Conservation (phyloP, 2,888 invertebrate species). For the Polydrusus pterygomalis region DNA sequence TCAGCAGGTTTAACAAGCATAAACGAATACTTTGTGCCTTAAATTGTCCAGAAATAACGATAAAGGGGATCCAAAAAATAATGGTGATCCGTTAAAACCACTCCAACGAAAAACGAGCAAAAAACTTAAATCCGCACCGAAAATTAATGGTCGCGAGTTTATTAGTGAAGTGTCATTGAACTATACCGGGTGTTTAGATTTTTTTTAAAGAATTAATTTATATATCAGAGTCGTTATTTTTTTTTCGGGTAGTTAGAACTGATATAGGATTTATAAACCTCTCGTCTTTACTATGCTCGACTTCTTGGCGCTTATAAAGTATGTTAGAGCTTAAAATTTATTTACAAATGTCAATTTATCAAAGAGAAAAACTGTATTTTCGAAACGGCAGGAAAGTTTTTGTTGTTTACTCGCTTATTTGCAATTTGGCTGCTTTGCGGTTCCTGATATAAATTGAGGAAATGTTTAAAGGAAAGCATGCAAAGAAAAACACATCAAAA, state of each 20-base stretch:
- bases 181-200: background rate
- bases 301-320: too few species aligned
- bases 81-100: slow-evolving; percentile 20
- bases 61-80: slow-evolving; percentile 11
- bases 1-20: slow-evolving; percentile 1
- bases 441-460: slow-evolving; percentile 1
- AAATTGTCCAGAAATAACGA: slow-evolving; percentile 12
- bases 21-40: slow-evolving; percentile 8
- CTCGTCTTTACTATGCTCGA: too few species aligned
- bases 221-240: too few species aligned
- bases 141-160: slow-evolving; percentile 7
- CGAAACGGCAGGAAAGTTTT: background rate
- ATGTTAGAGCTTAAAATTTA: background rate
- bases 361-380: background rate
- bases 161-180: slow-evolving; percentile 1
- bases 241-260: too few species aligned
- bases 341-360: background rate
- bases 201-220: too few species aligned
- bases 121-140: background rate
- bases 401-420: slow-evolving; percentile 4
- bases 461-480: background rate
- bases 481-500: background rate
- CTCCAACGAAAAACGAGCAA: slow-evolving; percentile 5
- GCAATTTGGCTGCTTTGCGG: background rate
- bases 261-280: too few species aligned